Conservation (phyloP, 2,797 vertebrate species). For the Ctenochaetus hawaiiensis region DNA sequence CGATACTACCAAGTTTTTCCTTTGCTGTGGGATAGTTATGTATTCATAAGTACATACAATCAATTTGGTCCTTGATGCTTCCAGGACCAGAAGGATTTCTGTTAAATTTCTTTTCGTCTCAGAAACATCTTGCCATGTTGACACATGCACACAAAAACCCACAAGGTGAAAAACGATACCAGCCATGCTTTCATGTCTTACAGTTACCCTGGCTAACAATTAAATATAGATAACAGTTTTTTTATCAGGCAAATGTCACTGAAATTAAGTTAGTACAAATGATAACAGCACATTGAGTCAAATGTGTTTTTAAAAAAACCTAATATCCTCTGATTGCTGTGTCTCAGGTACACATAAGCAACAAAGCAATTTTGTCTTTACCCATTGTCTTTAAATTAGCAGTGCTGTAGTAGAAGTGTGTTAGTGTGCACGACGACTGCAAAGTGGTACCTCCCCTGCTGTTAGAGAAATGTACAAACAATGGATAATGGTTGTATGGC, state of each 20-base stretch:
- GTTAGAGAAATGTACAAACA: constrained; percentile 24
- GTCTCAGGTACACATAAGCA: neutral
- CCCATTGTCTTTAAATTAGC: constrained; percentile 10
- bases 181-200: too few species aligned
- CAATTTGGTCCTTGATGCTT: too few species aligned
- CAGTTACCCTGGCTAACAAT: too few species aligned
- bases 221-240: neutral
- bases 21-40: too few species aligned
- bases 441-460: constrained; percentile 23
- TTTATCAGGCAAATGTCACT: neutral
- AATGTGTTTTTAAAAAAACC: neutral
- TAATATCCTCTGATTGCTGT: neutral
- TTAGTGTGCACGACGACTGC: constrained; percentile 22
- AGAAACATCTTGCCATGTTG: too few species aligned
- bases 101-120: too few species aligned
- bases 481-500: constrained; percentile 16
- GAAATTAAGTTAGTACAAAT: neutral
- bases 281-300: neutral
- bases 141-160: too few species aligned
- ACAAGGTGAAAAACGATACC: too few species aligned
- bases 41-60: too few species aligned
- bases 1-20: too few species aligned
- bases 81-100: too few species aligned
- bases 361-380: neutral
- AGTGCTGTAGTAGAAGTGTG: neutral